These are phyloP conservation scores for Plestiodon gilberti DNA, from an alignment of 2,113 vertebrate species.

Conservation along the genomic window DNA sequence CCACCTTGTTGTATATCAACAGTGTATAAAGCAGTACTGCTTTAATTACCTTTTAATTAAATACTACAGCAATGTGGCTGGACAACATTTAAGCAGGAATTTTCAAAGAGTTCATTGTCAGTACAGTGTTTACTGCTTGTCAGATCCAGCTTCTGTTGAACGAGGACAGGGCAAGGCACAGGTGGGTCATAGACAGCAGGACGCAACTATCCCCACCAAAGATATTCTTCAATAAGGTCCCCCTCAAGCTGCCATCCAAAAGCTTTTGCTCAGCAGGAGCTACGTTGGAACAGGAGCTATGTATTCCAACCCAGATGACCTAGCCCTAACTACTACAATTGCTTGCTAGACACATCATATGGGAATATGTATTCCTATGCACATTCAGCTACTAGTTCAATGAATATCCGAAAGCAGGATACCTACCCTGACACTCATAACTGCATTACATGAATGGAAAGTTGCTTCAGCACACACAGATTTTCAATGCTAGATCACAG, in stretches of 20 bases:
- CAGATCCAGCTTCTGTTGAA: not conserved
- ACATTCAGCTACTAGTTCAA: not conserved
- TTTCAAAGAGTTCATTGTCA: not conserved
- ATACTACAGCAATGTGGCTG: not conserved
- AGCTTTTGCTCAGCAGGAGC: too few relatives aligned
- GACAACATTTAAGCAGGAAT: not conserved
- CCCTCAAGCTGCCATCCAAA: not conserved
- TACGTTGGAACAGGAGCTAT: not conserved
- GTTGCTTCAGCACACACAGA: not conserved
- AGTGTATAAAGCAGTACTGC: not conserved
- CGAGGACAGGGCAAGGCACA: not conserved
- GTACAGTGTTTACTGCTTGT: not conserved
- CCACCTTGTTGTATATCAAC: not conserved
- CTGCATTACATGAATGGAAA: not conserved
- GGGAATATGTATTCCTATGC: not conserved
- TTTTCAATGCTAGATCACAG: not conserved
- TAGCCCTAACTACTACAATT: not conserved
- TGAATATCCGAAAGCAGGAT: not conserved
- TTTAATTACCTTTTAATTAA: conserved; percentile 13
- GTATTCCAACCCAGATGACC: not conserved
- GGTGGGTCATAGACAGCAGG: not conserved
- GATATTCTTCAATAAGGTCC: not conserved
- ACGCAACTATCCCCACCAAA: not conserved
- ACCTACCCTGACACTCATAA: not conserved
- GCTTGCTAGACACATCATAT: too few relatives aligned